A percentile compares a stretch with the other conserved stretches of the same genome.
phyloP scores from a whole-genome alignment of 2,888 invertebrate genomes.

The Phengaris arion region DNA sequence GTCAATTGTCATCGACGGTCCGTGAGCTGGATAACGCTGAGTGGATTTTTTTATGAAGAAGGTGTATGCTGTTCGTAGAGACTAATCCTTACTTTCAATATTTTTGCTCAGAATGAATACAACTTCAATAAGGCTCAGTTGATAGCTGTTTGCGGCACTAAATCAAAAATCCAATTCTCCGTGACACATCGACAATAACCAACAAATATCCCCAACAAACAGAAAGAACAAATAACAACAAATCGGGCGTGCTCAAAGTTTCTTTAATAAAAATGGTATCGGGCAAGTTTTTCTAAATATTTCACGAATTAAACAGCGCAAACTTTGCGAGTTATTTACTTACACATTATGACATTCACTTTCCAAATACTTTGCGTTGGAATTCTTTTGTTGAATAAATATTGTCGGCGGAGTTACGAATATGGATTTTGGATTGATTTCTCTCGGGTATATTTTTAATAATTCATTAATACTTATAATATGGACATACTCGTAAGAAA shows the following conservation, averaged over 20 bases:
- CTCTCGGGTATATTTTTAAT: no score
- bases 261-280: constrained; percentile 22
- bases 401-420: neutral
- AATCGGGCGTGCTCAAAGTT: constrained; percentile 14
- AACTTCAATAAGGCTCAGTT: constrained; percentile 8
- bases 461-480: no score
- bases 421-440: neutral
- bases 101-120: neutral
- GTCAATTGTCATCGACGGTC: neutral
- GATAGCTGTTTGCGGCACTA: constrained; percentile 18
- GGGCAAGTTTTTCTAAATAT: constrained; percentile 16
- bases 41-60: no score
- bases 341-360: neutral
- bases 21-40: no score
- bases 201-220: constrained; percentile 13
- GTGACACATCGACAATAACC: constrained; percentile 13
- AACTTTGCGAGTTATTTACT: neutral
- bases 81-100: neutral
- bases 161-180: constrained; percentile 23
- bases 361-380: neutral
- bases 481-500: no score
- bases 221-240: constrained; percentile 17
- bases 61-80: no score
- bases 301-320: neutral
- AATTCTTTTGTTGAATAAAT: neutral